phyloP scores from a whole-genome alignment of 2,888 invertebrate species.

The Drosophila melanosoma region DNA sequence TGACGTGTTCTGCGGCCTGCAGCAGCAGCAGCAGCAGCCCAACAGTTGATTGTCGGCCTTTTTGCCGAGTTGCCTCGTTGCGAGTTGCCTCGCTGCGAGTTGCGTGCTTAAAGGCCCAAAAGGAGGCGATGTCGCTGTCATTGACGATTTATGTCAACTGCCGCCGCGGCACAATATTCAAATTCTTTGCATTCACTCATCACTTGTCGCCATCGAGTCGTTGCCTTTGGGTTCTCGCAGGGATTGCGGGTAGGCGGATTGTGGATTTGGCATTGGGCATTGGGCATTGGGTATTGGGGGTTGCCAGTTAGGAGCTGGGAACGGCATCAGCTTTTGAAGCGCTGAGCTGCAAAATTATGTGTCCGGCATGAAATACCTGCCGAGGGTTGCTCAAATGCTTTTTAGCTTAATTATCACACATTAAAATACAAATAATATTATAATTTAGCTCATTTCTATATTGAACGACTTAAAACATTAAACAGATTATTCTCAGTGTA shows the following conservation, averaged over 20 bases:
- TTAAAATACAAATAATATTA: neutral
- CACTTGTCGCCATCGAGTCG: conserved; percentile 67
- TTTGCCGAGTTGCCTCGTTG: conserved; percentile 42
- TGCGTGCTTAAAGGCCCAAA: conserved; percentile 75
- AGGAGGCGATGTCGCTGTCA: conserved; percentile 82
- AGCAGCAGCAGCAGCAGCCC: neutral
- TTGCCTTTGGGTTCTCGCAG: neutral
- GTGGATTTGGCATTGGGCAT: neutral
- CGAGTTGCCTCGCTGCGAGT: conserved; percentile 44
- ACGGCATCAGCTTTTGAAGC: conserved; percentile 55
- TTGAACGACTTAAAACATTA: accelerated
- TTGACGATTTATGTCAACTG: conserved; percentile 84
- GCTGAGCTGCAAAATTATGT: conserved; percentile 65
- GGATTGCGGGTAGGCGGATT: neutral
- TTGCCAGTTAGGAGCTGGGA: conserved; percentile 26
- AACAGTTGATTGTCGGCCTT: conserved; percentile 54
- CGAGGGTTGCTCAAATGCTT: conserved; percentile 45
- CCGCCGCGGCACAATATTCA: conserved; percentile 81
- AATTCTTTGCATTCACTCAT: conserved; percentile 83
- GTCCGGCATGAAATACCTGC: conserved; percentile 56
- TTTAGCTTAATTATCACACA: neutral
- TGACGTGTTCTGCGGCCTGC: conserved; percentile 74
- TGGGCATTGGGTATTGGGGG: conserved; percentile 4
- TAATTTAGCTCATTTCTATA: neutral
- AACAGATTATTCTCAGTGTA: neutral